A percentile compares a stretch with the other conserved stretches of the same genome.
Evolutionary conservation across 2,797 vertebrate genomes (phyloP).

Genomic region (Morelia viridis): DNA sequence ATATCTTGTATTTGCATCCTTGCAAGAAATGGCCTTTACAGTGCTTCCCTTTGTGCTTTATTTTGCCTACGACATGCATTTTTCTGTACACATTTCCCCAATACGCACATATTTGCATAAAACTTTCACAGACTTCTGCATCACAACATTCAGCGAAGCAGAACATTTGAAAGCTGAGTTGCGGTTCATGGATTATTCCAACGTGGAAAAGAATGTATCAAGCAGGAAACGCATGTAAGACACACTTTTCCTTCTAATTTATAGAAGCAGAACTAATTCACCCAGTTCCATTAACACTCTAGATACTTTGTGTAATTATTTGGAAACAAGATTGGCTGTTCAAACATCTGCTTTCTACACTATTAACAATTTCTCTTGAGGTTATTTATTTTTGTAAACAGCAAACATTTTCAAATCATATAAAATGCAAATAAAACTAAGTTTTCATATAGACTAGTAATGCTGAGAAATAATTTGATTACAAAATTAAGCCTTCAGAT

Average conservation of each 20-base stretch:
- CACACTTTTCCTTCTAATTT: slow-evolving; percentile 37
- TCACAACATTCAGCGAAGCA: not conserved
- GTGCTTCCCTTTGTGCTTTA: not conserved
- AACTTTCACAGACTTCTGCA: not conserved
- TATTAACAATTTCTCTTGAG: slow-evolving; percentile 41
- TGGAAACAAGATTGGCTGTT: slow-evolving; percentile 34
- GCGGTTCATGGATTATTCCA: not conserved
- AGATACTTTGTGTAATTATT: slow-evolving; percentile 50
- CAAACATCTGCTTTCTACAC: slow-evolving; percentile 44
- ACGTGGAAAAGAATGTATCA: not conserved
- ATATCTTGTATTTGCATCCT: not conserved
- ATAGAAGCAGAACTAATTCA: slow-evolving; percentile 52
- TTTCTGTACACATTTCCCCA: not conserved
- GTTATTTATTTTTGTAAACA: slow-evolving; percentile 47
- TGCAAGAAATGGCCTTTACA: not conserved
- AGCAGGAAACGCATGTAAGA: not conserved
- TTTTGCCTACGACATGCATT: not conserved
- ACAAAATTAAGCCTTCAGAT: slow-evolving; percentile 21
- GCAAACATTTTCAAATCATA: slow-evolving; percentile 50
- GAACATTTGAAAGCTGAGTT: not conserved
- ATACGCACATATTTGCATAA: not conserved
- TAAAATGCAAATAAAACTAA: slow-evolving; percentile 54
- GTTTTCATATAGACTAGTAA: slow-evolving; percentile 21
- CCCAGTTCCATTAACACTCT: slow-evolving; percentile 9
- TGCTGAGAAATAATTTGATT: slow-evolving; percentile 23